A percentile compares a stretch with the other conserved stretches of the same genome.
Evolutionary conservation across 1,140 invertebrate species (phyloP).

Genomic region (Trichogramma pretiosum): DNA sequence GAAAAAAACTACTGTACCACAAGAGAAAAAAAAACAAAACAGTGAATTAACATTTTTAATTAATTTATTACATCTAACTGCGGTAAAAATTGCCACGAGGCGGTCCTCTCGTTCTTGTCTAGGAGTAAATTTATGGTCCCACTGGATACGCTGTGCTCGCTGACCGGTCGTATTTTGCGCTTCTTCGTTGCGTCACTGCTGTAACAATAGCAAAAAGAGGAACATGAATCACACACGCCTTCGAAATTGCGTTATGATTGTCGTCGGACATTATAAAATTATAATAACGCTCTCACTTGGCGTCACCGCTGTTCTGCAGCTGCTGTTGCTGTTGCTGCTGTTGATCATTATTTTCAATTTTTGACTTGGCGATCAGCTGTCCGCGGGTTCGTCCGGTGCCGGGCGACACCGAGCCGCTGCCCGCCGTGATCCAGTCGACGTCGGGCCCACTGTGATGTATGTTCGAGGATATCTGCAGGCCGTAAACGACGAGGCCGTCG

Average conservation of each 20-base stretch:
- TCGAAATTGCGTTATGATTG: too few species aligned
- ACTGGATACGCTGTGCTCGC: not conserved
- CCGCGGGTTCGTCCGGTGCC: slow-evolving; percentile 38
- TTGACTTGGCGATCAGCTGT: slow-evolving; percentile 30
- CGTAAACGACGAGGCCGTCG: slow-evolving; percentile 63
- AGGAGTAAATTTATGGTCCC: not conserved
- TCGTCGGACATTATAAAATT: too few species aligned
- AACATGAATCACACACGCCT: too few species aligned
- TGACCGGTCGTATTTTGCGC: not conserved
- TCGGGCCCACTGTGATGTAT: slow-evolving; percentile 47
- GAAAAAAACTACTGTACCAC: too few species aligned
- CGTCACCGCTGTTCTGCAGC: too few species aligned
- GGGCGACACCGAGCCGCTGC: slow-evolving; percentile 50
- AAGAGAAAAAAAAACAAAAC: too few species aligned
- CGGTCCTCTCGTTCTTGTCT: slow-evolving; percentile 4
- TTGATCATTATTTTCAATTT: slow-evolving; percentile 25
- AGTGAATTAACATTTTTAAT: too few species aligned
- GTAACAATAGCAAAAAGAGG: not conserved
- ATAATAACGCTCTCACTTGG: too few species aligned
- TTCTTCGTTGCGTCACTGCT: not conserved
- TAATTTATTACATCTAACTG: slow-evolving; percentile 1
- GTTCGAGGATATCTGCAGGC: slow-evolving; percentile 43
- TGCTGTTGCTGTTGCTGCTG: not conserved
- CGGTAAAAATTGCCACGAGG: slow-evolving; percentile 12
- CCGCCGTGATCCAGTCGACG: slow-evolving; percentile 62